phyloP scores from a whole-genome alignment of 2,113 vertebrate genomes.

The Archilochus colubris region DNA sequence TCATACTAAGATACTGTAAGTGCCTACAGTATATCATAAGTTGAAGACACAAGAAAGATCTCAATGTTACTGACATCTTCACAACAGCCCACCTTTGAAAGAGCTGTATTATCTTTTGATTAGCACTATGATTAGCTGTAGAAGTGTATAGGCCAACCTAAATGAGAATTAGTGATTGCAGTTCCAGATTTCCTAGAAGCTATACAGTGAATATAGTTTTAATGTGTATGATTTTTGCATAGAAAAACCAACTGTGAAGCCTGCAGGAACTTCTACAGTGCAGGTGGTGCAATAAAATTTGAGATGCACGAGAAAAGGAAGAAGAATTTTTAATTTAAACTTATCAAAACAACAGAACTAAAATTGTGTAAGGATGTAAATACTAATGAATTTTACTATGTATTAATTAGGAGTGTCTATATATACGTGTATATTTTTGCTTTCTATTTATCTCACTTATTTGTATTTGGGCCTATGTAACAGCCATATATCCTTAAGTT shows the following conservation, averaged over 20 bases:
- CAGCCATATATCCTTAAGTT: not conserved
- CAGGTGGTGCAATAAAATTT: not conserved
- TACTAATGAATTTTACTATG: not conserved
- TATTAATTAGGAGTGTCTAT: not conserved
- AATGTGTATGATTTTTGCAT: not conserved
- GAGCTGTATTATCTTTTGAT: not conserved
- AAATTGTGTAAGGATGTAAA: not conserved
- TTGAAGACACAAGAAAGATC: not conserved
- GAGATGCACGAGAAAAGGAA: not conserved
- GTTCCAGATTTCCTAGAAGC: not conserved
- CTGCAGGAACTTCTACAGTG: not conserved
- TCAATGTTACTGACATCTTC: not conserved
- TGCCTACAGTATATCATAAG: not conserved
- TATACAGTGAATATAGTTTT: not conserved
- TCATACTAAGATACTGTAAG: not conserved
- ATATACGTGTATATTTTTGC: not conserved
- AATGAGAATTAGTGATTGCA: not conserved
- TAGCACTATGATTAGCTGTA: not conserved
- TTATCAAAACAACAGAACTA: slow-evolving; percentile 9
- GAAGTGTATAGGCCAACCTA: not conserved
- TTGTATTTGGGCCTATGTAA: not conserved
- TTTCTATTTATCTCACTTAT: not conserved
- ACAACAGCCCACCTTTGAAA: not conserved
- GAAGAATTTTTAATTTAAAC: slow-evolving; percentile 27
- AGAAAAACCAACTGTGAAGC: not conserved